Percentiles rank a stretch among this genome's conserved stretches.
Evolutionary conservation across 1,140 invertebrate genomes (phyloP).

Genomic region (Dryas iulia): DNA sequence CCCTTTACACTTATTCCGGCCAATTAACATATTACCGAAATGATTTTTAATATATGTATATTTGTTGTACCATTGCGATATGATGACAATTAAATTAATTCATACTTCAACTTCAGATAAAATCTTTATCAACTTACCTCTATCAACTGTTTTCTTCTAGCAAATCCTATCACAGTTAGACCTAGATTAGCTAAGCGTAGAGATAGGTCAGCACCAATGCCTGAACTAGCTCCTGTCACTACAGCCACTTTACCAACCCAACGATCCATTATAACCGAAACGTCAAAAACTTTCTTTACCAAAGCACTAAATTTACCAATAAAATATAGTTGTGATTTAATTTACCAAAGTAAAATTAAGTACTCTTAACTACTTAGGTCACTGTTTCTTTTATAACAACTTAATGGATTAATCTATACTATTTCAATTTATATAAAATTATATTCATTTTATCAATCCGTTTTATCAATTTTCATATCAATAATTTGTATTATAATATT

Average conservation of each 20-base stretch:
- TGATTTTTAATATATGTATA: too few relatives aligned
- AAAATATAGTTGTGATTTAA: not conserved
- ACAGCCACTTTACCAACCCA: not conserved
- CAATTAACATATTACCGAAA: too few relatives aligned
- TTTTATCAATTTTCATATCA: not conserved
- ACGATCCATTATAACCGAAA: not conserved
- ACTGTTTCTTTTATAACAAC: not conserved
- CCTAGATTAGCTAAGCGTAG: not conserved
- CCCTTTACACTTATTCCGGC: too few relatives aligned
- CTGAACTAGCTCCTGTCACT: not conserved
- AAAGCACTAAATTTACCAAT: not conserved
- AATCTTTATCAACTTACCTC: not conserved
- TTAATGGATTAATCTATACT: not conserved
- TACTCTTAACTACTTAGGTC: too few relatives aligned
- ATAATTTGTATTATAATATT: too few relatives aligned
- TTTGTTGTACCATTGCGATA: too few relatives aligned
- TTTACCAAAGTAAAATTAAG: not conserved
- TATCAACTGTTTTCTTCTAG: not conserved
- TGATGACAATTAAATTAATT: too few relatives aligned
- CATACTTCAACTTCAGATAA: too few relatives aligned
- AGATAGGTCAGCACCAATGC: not conserved
- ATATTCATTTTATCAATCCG: too few relatives aligned
- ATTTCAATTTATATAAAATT: not conserved
- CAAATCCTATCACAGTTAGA: not conserved
- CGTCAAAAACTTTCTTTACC: not conserved